Percentiles rank a stretch among this genome's conserved stretches.
phyloP scores from a whole-genome alignment of 2,888 invertebrate species.

The Pristionchus fissidentatus region DNA sequence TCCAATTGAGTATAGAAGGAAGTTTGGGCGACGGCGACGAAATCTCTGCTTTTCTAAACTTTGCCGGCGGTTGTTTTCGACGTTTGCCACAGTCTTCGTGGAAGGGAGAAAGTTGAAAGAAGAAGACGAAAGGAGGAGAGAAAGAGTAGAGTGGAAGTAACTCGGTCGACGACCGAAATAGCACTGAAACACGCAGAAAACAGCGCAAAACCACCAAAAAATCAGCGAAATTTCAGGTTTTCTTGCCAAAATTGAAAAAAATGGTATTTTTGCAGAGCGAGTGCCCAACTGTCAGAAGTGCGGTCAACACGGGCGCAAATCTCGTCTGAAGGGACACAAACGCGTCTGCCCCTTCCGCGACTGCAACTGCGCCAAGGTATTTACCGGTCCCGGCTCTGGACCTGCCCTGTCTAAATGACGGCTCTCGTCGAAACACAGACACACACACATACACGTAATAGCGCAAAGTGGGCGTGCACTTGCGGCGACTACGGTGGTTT shows the following conservation, averaged over 20 bases:
- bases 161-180: not conserved
- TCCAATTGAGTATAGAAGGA: too few species aligned
- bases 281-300: conserved; percentile 74
- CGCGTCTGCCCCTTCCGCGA: conserved; percentile 71
- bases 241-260: not conserved
- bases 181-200: too few species aligned
- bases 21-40: not conserved
- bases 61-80: conserved; percentile 30
- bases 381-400: not conserved
- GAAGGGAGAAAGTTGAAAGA: not conserved
- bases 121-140: not conserved
- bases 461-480: not conserved
- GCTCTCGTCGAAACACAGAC: not conserved
- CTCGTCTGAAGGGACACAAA: conserved; percentile 73
- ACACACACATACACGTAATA: too few species aligned
- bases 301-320: conserved; percentile 71
- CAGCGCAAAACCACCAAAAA: too few species aligned
- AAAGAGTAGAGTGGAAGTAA: not conserved
- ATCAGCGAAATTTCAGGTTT: not conserved
- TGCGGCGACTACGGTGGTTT: conserved; percentile 5
- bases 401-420: not conserved
- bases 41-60: conserved; percentile 32
- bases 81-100: conserved; percentile 17
- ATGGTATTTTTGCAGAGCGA: conserved; percentile 64
- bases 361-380: conserved; percentile 68